A percentile compares a stretch with the other conserved stretches of the same genome.
Conservation (phyloP, 2,113 vertebrate species). For the Aix galericulata region DNA sequence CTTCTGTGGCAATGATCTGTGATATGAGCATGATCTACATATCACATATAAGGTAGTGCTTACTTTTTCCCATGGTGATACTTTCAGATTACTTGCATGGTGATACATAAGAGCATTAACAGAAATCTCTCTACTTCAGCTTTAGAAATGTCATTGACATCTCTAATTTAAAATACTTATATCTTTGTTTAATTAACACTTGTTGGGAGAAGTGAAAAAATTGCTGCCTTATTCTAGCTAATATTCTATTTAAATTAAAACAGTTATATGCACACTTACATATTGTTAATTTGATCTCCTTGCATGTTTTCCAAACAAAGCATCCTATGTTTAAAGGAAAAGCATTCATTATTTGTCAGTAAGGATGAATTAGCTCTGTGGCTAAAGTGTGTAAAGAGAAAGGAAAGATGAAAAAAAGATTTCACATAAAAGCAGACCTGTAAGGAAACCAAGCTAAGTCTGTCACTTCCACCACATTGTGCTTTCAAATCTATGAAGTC, state of each 20-base stretch:
- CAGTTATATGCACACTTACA: not conserved
- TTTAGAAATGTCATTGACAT: conserved; percentile 8
- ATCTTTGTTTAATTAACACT: not conserved
- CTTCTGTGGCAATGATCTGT: not conserved
- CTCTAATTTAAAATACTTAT: not conserved
- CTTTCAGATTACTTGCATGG: not conserved
- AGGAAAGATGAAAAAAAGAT: not conserved
- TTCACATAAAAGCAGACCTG: conserved; percentile 5
- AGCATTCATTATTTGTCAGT: not conserved
- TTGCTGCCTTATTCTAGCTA: not conserved
- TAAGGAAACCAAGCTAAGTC: not conserved
- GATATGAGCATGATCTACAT: accelerated
- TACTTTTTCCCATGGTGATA: accelerated
- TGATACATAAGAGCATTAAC: not conserved
- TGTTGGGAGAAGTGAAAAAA: conserved; percentile 14
- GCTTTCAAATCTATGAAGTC: not conserved
- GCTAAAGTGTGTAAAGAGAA: not conserved
- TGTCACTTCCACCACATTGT: not conserved
- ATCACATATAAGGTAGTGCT: accelerated
- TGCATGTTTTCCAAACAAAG: not conserved
- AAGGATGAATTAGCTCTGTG: not conserved
- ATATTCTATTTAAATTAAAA: conserved; percentile 30
- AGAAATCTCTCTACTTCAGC: not conserved
- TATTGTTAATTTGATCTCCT: not conserved
- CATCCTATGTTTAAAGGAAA: not conserved